A percentile compares a stretch with the other conserved stretches of the same genome.
Evolutionary conservation across 2,797 vertebrate genomes (phyloP).

Genomic region (Zenarchopterus dispar): DNA sequence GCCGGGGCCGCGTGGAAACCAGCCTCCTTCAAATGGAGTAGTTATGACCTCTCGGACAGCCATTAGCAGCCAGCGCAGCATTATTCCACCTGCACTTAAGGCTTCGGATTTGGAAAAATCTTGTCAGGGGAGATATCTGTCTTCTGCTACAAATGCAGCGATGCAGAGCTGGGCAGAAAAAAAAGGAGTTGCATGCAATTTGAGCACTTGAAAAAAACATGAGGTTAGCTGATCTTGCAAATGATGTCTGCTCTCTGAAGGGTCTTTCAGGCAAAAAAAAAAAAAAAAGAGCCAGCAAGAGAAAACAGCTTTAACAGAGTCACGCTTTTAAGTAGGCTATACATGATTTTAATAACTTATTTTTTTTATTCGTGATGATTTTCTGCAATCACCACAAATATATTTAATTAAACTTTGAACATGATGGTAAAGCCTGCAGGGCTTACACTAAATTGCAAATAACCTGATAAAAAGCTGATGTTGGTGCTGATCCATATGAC

Average conservation of each 20-base stretch:
- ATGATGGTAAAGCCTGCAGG: too few relatives aligned
- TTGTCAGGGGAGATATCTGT: conserved; percentile 77
- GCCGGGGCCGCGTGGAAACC: conserved; percentile 74
- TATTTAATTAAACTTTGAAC: too few relatives aligned
- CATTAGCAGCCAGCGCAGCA: conserved; percentile 80
- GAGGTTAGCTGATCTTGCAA: conserved; percentile 69
- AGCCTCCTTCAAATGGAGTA: conserved; percentile 81
- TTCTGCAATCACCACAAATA: too few relatives aligned
- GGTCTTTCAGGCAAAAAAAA: conserved; percentile 39
- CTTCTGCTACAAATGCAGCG: conserved; percentile 55
- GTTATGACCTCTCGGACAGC: conserved; percentile 85
- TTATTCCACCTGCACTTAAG: conserved; percentile 78
- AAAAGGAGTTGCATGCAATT: conserved; percentile 65
- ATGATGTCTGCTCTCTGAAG: conserved; percentile 65
- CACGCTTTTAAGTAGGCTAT: neutral
- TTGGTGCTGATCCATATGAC: conserved; percentile 36
- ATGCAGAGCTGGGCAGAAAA: conserved; percentile 50
- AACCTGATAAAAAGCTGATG: too few relatives aligned
- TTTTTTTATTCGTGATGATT: too few relatives aligned
- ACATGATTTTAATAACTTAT: neutral
- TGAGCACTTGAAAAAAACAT: conserved; percentile 75
- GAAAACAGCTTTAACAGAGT: too few relatives aligned
- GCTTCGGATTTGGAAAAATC: conserved; percentile 69
- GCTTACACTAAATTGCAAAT: too few relatives aligned
- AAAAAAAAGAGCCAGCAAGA: neutral